Base-by-base conservation (phyloP, 1,140 invertebrate genomes). In the Drosophila orosa region DNA sequence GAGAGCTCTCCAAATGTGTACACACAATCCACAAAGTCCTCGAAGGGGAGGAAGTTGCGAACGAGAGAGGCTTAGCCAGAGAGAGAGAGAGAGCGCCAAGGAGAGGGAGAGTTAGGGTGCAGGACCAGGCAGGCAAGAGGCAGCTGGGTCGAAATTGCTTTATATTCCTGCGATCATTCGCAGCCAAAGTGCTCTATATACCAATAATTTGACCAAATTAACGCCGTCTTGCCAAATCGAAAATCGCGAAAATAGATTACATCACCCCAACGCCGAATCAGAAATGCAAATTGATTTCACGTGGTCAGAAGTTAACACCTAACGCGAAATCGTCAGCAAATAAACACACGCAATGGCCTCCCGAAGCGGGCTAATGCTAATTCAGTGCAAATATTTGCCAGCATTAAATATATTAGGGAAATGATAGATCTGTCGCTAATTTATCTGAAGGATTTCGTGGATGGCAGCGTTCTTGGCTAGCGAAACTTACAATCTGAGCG, bases 241-340 rank as follows among this genome's bases (percentile, higher is more conserved):
- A 71, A 31, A 66, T 74, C n/a, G 81, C 82, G 44, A 85, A 80
- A 74, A 80, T 74, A 74, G 27, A 76, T 87, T 87, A 68, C 84
- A 87, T 87, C 84, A 87, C 71, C 59, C 27, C 48, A 35, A 2
- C 24, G 29, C 50, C 58, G 54, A 73, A 48, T 57, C 73, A 48
- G 17, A 44, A 42, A 54, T 35, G 84, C 83, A 89, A 87, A 87
- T 87, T 87, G 83, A 87, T 80, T 87, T 83, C 83, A 89, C 83
- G 84, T 87, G 83, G 79, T 47, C 39, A 47, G 58, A 37, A 74
- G 62, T 82, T 83, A 87, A 52, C 72, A 89, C 72, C 50, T 62
- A 17, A 39, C 60, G 57, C 39, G n/a, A 62, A 62, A 29, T 45
- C 33, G 33, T 4, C 56, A 55, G 54, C 37, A 54, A 73, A 61